Conservation (phyloP, 1,140 invertebrate species). For the Bombus haemorrhoidalis region DNA sequence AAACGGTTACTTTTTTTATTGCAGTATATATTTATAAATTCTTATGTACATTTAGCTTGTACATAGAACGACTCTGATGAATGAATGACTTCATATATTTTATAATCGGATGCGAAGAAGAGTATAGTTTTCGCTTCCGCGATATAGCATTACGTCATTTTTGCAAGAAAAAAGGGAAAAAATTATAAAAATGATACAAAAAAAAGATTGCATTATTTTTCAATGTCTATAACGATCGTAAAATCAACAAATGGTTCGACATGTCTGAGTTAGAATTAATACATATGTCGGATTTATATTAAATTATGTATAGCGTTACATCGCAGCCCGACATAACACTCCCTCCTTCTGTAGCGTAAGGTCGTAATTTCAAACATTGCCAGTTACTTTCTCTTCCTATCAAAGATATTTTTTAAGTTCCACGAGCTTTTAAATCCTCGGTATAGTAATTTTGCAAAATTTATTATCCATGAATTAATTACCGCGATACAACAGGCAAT, state of each 20-base stretch:
- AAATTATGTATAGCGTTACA: constrained; percentile 5
- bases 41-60: constrained; percentile 68
- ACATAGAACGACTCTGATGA: constrained; percentile 59
- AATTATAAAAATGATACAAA: constrained; percentile 24
- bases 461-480: background rate
- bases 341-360: constrained; percentile 24
- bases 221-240: constrained; percentile 39
- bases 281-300: background rate
- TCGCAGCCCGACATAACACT: constrained; percentile 1
- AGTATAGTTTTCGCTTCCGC: constrained; percentile 57
- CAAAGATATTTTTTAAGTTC: background rate
- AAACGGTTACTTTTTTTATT: constrained; percentile 64
- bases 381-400: background rate
- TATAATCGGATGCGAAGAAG: constrained; percentile 65
- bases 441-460: background rate
- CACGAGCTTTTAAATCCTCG: background rate
- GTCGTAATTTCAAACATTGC: background rate
- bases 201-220: constrained; percentile 57
- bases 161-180: constrained; percentile 45
- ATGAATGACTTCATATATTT: constrained; percentile 67
- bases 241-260: constrained; percentile 22
- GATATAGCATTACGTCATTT: constrained; percentile 52
- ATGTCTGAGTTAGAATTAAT: constrained; percentile 31
- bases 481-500: too few relatives aligned
- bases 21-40: constrained; percentile 54